Evolutionary conservation across 2,113 vertebrate species (phyloP).

Genomic region (Gobius niger): DNA sequence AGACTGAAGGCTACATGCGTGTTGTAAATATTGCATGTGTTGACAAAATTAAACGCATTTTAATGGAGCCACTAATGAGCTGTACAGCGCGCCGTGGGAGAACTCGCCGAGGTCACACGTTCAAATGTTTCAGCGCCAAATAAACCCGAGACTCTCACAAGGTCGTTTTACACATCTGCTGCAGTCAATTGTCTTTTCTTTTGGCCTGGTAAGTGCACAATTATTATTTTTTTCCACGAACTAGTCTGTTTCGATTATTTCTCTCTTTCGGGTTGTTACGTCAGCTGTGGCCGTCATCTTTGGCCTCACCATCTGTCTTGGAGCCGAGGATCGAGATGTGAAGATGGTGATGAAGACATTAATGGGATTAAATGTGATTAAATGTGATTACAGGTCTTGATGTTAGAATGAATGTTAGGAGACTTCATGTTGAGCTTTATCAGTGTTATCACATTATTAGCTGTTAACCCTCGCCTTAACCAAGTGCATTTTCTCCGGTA

Average conservation of each 20-base stretch:
- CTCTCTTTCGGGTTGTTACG: conserved; percentile 37
- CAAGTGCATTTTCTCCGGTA: no score
- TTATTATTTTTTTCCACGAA: conserved; percentile 26
- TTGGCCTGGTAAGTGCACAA: conserved; percentile 48
- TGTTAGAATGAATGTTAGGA: no score
- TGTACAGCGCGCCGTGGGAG: conserved; percentile 48
- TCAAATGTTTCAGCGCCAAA: conserved; percentile 27
- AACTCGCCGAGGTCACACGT: conserved; percentile 20
- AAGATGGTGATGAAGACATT: conserved; percentile 22
- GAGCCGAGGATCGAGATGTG: conserved; percentile 36
- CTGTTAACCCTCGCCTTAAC: no score
- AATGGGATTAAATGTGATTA: no score
- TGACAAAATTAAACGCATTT: conserved; percentile 69
- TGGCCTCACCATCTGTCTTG: conserved; percentile 67
- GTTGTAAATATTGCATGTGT: conserved; percentile 58
- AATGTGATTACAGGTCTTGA: conserved; percentile 11
- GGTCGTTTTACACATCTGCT: conserved; percentile 72
- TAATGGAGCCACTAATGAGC: conserved; percentile 74
- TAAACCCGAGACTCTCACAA: conserved; percentile 48
- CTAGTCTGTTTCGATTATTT: conserved; percentile 39
- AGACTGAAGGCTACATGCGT: conserved; percentile 49
- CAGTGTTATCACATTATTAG: no score
- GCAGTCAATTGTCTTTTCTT: conserved; percentile 18
- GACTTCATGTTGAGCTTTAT: no score
- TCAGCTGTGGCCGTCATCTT: conserved; percentile 61